Percentiles rank a stretch among this genome's conserved stretches.
Conservation (phyloP, 2,888 invertebrate species). For the Acrobeloides nanus region DNA sequence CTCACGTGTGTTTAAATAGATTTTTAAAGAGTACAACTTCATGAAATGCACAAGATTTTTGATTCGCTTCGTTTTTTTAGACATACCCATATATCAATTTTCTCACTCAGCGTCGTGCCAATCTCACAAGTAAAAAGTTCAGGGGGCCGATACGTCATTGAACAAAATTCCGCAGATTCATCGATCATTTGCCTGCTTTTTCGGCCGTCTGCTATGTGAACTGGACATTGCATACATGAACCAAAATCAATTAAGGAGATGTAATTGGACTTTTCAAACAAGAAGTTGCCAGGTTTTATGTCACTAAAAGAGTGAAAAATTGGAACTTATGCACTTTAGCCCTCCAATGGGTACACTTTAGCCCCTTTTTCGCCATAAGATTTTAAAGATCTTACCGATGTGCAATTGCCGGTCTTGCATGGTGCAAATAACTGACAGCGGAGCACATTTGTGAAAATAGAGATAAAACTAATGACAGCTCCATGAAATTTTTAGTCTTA, state of each 20-base stretch:
- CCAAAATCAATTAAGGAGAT: slow-evolving; percentile 78
- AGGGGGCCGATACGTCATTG: slow-evolving; percentile 79
- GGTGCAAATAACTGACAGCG: slow-evolving; percentile 33
- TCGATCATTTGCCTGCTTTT: slow-evolving; percentile 63
- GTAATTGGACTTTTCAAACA: slow-evolving; percentile 65
- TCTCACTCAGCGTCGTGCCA: slow-evolving; percentile 71
- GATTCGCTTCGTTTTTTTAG: no score
- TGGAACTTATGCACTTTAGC: no score
- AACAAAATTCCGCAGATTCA: slow-evolving; percentile 73
- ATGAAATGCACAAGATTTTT: no score
- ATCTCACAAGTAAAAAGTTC: slow-evolving; percentile 78
- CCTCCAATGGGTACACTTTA: no score
- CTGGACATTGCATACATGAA: slow-evolving; percentile 56
- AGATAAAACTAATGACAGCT: not conserved
- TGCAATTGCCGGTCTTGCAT: slow-evolving; percentile 25
- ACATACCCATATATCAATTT: slow-evolving; percentile 77
- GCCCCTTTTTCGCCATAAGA: no score
- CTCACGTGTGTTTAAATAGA: no score
- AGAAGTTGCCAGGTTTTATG: slow-evolving; percentile 76
- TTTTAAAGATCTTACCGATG: slow-evolving; percentile 27
- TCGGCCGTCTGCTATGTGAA: slow-evolving; percentile 53
- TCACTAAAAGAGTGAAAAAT: slow-evolving; percentile 61
- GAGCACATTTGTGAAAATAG: slow-evolving; percentile 18
- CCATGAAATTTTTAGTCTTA: not conserved
- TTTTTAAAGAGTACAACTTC: no score